These are phyloP conservation scores for Saccopteryx leptura DNA, from an alignment of 2,113 vertebrate genomes.

Conservation along the genomic window DNA sequence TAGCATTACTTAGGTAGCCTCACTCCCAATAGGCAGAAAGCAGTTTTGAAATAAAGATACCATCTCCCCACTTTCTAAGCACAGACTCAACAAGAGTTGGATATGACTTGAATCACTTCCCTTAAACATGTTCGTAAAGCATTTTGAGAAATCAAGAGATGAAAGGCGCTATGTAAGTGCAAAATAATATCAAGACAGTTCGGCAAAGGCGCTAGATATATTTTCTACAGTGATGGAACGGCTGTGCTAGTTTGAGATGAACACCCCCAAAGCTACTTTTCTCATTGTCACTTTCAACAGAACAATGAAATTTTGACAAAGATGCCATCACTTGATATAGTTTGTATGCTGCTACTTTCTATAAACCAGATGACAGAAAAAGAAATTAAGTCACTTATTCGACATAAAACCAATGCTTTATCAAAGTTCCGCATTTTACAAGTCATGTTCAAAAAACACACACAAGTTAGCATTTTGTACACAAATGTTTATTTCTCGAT, in stretches of 20 bases:
- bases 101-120: not conserved
- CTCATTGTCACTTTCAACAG: slow-evolving; percentile 54
- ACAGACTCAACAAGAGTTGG: not conserved
- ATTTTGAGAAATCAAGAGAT: slow-evolving; percentile 79
- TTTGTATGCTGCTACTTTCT: slow-evolving; percentile 62
- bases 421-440: slow-evolving; percentile 84
- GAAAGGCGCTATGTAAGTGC: slow-evolving; percentile 81
- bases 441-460: slow-evolving; percentile 89
- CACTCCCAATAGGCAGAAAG: not conserved
- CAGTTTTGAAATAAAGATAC: not conserved
- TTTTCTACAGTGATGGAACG: slow-evolving; percentile 59
- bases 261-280: slow-evolving; percentile 50
- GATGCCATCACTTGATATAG: slow-evolving; percentile 68
- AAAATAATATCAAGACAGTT: slow-evolving; percentile 77
- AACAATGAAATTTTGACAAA: slow-evolving; percentile 76
- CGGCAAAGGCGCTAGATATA: slow-evolving; percentile 59
- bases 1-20: not conserved
- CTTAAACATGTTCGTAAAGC: slow-evolving; percentile 66
- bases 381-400: slow-evolving; percentile 72
- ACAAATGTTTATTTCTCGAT: slow-evolving; percentile 99
- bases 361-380: slow-evolving; percentile 79
- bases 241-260: slow-evolving; percentile 62
- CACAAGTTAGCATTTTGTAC: slow-evolving; percentile 94
- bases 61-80: not conserved
- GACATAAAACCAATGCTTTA: slow-evolving; percentile 81